Conservation (phyloP, 2,113 vertebrate genomes). For the Bungarus multicinctus region DNA sequence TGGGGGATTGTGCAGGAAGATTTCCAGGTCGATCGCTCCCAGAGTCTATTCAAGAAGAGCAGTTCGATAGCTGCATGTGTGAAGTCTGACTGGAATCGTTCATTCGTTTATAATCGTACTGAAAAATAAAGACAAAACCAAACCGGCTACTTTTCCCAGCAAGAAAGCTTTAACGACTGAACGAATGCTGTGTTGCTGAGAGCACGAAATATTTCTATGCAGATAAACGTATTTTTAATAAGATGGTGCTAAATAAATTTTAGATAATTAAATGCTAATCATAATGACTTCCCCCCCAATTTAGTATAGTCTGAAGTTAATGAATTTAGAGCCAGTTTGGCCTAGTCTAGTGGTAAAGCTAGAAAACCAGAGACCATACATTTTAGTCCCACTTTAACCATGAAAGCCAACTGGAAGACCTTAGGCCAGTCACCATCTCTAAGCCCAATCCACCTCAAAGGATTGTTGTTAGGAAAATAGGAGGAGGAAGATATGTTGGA, state of each 20-base stretch:
- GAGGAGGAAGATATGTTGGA: not conserved
- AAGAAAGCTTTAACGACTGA: not conserved
- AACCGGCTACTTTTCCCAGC: not conserved
- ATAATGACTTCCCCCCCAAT: not conserved
- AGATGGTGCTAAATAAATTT: not conserved
- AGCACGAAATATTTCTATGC: not conserved
- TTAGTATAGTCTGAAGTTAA: not conserved
- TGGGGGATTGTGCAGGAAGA: not conserved
- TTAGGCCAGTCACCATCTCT: not conserved
- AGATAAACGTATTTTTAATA: not conserved
- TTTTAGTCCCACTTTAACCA: not conserved
- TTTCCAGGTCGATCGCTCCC: not conserved
- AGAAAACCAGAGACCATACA: not conserved
- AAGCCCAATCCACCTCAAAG: not conserved
- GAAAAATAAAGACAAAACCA: not conserved
- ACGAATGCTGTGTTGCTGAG: not conserved
- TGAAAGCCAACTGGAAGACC: not conserved
- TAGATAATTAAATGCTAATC: not conserved
- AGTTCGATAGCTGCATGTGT: not conserved
- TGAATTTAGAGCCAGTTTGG: not conserved
- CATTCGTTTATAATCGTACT: not conserved
- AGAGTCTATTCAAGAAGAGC: not conserved
- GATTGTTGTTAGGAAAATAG: not conserved
- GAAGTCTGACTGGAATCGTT: not conserved
- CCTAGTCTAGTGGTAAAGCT: not conserved